Evolutionary conservation across 2,888 invertebrate genomes (phyloP).

Genomic region (Harpalus rubripes): DNA sequence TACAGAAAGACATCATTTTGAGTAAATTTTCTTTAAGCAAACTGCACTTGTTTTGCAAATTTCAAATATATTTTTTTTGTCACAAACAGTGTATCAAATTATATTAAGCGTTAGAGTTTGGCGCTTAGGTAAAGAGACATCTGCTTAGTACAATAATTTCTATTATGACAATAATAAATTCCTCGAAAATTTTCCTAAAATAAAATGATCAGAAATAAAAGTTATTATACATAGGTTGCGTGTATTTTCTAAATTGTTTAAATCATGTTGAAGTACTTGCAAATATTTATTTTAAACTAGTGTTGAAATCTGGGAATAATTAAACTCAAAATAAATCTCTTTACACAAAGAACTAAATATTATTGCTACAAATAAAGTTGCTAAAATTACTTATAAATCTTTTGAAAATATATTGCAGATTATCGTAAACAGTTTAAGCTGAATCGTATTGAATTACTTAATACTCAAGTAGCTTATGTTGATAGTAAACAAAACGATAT

Average conservation of each 20-base stretch:
- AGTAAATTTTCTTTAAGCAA: too few species aligned
- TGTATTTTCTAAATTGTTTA: neutral
- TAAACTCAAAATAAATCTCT: conserved; percentile 16
- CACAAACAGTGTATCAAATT: too few species aligned
- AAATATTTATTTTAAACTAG: conserved; percentile 32
- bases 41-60: too few species aligned
- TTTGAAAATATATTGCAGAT: neutral
- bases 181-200: too few species aligned
- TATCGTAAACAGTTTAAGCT: neutral
- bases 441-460: conserved; percentile 13
- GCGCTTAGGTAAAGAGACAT: too few species aligned
- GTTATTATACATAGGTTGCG: too few species aligned
- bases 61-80: too few species aligned
- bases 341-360: conserved; percentile 22
- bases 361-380: conserved; percentile 20
- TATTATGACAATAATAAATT: too few species aligned
- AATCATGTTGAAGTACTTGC: conserved; percentile 4
- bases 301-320: conserved; percentile 16
- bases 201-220: too few species aligned
- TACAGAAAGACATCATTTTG: too few species aligned
- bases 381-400: conserved; percentile 9
- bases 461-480: neutral
- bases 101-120: too few species aligned
- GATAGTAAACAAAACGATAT: conserved; percentile 19
- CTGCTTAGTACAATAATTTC: too few species aligned